Evolutionary conservation across 2,888 invertebrate genomes (phyloP).

Genomic region (Agriotes lineatus): DNA sequence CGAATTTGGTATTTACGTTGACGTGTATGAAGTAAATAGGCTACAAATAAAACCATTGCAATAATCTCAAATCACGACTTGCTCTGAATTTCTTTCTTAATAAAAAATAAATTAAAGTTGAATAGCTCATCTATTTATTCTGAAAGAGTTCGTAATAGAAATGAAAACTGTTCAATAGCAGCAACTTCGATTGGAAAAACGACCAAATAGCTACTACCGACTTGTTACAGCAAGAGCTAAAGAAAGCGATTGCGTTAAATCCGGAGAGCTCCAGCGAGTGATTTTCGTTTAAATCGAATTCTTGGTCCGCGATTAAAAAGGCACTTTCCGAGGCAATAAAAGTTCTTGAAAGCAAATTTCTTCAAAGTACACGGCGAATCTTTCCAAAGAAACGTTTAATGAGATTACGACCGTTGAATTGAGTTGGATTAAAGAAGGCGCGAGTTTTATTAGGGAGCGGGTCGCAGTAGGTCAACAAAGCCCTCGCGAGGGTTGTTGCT

Average conservation of each 20-base stretch:
- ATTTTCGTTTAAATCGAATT: conserved; percentile 31
- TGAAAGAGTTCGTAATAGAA: no score
- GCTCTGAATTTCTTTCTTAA: no score
- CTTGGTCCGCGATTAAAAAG: conserved; percentile 28
- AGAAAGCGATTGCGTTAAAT: not conserved
- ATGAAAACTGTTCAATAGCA: no score
- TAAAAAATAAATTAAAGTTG: no score
- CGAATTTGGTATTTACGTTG: no score
- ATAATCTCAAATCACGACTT: no score
- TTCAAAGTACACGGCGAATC: conserved; percentile 30
- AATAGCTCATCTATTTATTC: no score
- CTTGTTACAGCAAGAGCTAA: not conserved
- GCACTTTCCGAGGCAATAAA: conserved; percentile 35
- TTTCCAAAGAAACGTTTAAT: conserved; percentile 54
- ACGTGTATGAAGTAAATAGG: no score
- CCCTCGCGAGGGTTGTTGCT: conserved; percentile 32
- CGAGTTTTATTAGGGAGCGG: conserved; percentile 37
- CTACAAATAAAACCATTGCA: no score
- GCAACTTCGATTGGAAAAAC: no score
- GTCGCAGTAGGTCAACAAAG: conserved; percentile 42
- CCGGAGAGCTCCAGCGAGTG: conserved; percentile 5
- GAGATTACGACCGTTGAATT: conserved; percentile 54
- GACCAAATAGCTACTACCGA: no score
- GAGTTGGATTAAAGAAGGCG: conserved; percentile 53
- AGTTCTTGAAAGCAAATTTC: conserved; percentile 37